Evolutionary conservation across 2,113 vertebrate genomes (phyloP).

Genomic region (Tyrannus savana): DNA sequence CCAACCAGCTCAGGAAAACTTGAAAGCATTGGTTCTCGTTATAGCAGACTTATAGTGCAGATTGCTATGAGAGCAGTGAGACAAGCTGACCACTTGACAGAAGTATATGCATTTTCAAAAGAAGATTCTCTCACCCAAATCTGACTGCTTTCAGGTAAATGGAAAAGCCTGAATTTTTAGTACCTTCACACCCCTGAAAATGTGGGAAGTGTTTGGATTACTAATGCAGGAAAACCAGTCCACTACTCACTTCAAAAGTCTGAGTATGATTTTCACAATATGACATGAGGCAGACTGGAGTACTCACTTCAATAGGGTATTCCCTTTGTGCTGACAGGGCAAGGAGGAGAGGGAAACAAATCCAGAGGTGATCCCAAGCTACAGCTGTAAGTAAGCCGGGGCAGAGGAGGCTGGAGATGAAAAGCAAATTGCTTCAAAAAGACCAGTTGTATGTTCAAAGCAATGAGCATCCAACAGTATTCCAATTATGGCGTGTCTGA

Average conservation of each 20-base stretch:
- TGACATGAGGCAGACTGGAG: background rate
- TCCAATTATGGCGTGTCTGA: accelerated
- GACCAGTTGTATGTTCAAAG: background rate
- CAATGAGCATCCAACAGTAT: background rate
- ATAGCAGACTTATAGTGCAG: background rate
- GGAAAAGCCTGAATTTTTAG: background rate
- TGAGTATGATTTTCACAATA: accelerated
- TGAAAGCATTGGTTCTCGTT: background rate
- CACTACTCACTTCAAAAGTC: background rate
- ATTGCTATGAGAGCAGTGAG: background rate
- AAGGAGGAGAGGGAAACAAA: background rate
- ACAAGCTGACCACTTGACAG: background rate
- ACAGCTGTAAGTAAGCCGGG: background rate
- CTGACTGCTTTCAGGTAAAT: background rate
- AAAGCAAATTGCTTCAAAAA: background rate
- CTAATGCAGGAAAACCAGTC: background rate
- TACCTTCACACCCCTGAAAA: accelerated
- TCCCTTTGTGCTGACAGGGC: background rate
- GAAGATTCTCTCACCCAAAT: background rate
- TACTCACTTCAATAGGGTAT: background rate
- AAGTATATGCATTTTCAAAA: background rate
- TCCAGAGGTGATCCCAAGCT: background rate
- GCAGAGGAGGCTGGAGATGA: background rate
- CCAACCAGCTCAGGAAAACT: background rate
- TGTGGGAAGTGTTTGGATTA: background rate